Percentiles rank a stretch among this genome's conserved stretches.
Evolutionary conservation across 2,797 vertebrate species (phyloP).

Genomic region (Sternarchorhynchus goeldii): DNA sequence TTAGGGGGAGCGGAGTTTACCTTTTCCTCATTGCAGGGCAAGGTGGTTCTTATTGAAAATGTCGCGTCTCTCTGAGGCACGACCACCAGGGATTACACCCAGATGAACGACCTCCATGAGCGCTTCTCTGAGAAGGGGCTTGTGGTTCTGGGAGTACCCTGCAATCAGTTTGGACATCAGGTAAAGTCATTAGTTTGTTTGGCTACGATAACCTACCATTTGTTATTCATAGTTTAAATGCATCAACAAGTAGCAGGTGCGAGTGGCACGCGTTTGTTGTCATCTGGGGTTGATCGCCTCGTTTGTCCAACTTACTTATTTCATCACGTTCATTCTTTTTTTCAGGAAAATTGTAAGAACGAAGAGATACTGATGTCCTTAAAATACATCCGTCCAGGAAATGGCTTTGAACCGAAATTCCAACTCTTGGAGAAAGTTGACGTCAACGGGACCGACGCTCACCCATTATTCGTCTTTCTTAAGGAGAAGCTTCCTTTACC

Average conservation of each 20-base stretch:
- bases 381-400: constrained; percentile 79
- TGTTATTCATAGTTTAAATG: neutral
- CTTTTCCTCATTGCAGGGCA: constrained; percentile 71
- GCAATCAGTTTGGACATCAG: constrained; percentile 87
- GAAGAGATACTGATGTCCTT: constrained; percentile 79
- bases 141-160: constrained; percentile 81
- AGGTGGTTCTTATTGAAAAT: constrained; percentile 82
- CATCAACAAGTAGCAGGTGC: neutral
- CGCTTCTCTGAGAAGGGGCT: constrained; percentile 74
- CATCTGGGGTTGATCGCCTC: neutral
- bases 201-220: too few species aligned
- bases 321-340: neutral
- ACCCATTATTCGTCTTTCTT: constrained; percentile 79
- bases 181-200: constrained; percentile 59
- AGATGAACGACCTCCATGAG: constrained; percentile 81
- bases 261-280: neutral
- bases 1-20: constrained; percentile 66
- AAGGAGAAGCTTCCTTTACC: constrained; percentile 78
- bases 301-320: too few species aligned
- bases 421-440: constrained; percentile 82
- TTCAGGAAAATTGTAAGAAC: constrained; percentile 80
- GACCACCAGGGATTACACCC: constrained; percentile 80
- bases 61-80: constrained; percentile 90
- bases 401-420: constrained; percentile 81
- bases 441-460: constrained; percentile 79